A percentile compares a stretch with the other conserved stretches of the same genome.
Conservation (phyloP, 2,797 vertebrate species). For the Sebastes steindachneri region DNA sequence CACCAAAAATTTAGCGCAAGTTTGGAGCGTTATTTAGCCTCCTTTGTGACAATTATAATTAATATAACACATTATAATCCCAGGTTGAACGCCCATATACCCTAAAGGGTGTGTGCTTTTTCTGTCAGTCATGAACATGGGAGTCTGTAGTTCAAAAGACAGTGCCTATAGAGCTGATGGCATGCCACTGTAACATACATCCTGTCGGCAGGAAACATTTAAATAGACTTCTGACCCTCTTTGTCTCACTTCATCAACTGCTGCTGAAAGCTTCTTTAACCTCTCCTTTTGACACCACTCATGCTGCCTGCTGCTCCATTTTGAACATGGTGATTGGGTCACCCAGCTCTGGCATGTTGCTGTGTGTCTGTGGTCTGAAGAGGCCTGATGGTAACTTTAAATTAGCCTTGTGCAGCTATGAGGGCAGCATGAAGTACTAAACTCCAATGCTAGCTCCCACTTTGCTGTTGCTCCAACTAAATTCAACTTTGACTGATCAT, state of each 20-base stretch:
- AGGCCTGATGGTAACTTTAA: neutral
- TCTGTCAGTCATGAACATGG: neutral
- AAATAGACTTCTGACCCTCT: constrained; percentile 32
- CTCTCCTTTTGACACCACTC: constrained; percentile 7
- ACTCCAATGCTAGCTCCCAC: neutral
- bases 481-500: neutral
- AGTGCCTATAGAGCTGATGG: neutral
- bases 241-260: constrained; percentile 33
- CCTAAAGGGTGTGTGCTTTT: neutral
- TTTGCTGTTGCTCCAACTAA: neutral
- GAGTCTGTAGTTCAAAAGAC: neutral
- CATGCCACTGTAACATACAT: constrained; percentile 1
- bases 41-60: fast-evolving
- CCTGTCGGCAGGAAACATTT: constrained; percentile 44
- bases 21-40: too few relatives aligned
- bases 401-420: neutral
- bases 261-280: constrained; percentile 37
- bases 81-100: neutral
- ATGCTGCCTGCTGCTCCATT: constrained; percentile 7
- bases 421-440: neutral
- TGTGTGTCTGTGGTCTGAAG: neutral
- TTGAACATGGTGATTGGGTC: constrained; percentile 30
- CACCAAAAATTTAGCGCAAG: too few relatives aligned
- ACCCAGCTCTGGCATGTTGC: constrained; percentile 2
- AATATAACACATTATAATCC: neutral